phyloP scores from a whole-genome alignment of 2,888 invertebrate species.

The Microplitis manilae region DNA sequence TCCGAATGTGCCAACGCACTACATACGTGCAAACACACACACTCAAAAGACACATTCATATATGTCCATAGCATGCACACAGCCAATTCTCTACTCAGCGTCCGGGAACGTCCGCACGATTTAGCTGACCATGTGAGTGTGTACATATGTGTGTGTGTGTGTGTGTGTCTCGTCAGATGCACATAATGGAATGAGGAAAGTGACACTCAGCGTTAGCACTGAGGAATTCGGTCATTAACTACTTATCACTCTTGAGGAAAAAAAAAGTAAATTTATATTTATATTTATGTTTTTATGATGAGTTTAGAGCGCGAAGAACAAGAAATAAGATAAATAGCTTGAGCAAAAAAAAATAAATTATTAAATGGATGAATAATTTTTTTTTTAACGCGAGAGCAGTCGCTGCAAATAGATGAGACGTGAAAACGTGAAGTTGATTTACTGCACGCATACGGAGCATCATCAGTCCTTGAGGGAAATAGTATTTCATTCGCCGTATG shows the following conservation, averaged over 20 bases:
- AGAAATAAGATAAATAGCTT: background rate
- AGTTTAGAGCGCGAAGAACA: background rate
- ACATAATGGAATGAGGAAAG: slow-evolving; percentile 65
- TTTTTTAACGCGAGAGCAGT: background rate
- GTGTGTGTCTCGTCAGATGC: slow-evolving; percentile 45
- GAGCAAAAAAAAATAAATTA: background rate
- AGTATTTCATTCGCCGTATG: background rate
- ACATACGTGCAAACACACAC: slow-evolving; percentile 54
- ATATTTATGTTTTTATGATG: background rate
- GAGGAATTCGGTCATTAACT: slow-evolving; percentile 36
- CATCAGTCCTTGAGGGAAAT: slow-evolving; percentile 14
- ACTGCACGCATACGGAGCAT: background rate
- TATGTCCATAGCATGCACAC: slow-evolving; percentile 23
- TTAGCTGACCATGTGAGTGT: slow-evolving; percentile 1
- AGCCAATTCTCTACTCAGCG: slow-evolving; percentile 21
- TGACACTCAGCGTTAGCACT: slow-evolving; percentile 54
- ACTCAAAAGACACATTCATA: slow-evolving; percentile 18
- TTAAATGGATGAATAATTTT: background rate
- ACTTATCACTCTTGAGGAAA: slow-evolving; percentile 1
- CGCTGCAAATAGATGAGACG: background rate
- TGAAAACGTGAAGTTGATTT: background rate
- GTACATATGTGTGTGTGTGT: slow-evolving; percentile 38
- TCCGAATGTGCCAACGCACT: slow-evolving; percentile 35
- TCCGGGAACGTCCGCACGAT: slow-evolving; percentile 5
- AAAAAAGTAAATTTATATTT: background rate